Conservation (phyloP, 2,888 invertebrate genomes). For the Aphodius sticticus region DNA sequence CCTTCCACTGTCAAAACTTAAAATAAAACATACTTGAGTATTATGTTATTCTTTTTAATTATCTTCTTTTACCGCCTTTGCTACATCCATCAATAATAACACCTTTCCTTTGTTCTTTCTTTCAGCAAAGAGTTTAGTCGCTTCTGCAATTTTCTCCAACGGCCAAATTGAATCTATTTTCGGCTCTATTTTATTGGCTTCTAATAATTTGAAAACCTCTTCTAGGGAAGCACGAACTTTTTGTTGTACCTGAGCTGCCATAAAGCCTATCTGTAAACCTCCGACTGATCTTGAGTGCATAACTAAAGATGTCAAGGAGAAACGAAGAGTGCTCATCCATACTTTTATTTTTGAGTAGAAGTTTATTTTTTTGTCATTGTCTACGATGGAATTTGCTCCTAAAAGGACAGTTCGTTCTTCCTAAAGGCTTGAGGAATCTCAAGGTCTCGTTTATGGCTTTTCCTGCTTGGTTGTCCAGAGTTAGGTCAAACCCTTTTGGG, state of each 20-base stretch:
- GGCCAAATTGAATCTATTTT: constrained; percentile 57
- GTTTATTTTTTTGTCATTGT: constrained; percentile 60
- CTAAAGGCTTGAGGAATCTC: constrained; percentile 62
- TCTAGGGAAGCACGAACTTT: constrained; percentile 51
- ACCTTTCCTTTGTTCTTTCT: constrained; percentile 59
- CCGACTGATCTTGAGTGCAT: constrained; percentile 56
- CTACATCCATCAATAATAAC: constrained; percentile 43
- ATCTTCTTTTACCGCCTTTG: neutral
- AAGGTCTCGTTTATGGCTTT: constrained; percentile 60
- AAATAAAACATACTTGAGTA: neutral
- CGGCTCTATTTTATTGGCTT: constrained; percentile 54
- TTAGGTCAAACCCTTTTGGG: constrained; percentile 61
- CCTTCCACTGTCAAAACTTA: neutral
- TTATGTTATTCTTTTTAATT: neutral
- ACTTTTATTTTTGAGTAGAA: constrained; percentile 59
- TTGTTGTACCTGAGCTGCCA: constrained; percentile 51
- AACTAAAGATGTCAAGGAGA: constrained; percentile 55
- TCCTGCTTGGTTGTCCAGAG: constrained; percentile 64
- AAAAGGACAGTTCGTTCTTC: constrained; percentile 63
- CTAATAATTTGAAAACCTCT: constrained; percentile 52
- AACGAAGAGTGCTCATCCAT: constrained; percentile 54
- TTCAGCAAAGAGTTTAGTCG: constrained; percentile 53
- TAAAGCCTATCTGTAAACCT: constrained; percentile 59
- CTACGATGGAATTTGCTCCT: constrained; percentile 62
- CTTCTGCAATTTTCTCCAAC: constrained; percentile 55